Evolutionary conservation across 2,113 vertebrate species (phyloP), one percentile per base, ranked within the genome.

Genomic region (Madoqua kirkii): DNA sequence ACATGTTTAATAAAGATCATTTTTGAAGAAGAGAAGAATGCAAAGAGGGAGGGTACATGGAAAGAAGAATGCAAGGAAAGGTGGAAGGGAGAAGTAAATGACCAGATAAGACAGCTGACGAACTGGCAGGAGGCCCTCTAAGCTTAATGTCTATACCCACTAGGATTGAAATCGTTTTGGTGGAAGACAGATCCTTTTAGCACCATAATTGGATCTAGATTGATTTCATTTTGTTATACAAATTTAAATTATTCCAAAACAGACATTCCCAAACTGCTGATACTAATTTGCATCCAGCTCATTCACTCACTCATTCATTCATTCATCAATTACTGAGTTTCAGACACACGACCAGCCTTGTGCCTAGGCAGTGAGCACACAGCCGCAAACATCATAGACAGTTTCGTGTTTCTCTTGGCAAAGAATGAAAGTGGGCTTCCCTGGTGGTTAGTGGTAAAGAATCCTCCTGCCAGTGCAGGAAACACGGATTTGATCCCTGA

Each of bases 51-150:
- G 6, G 1, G 3, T 8, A 2, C 0, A 12, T 27, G 3, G 21
- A 55, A 52, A 19, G 50, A 14, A 48, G 16, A 4, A 31, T 96
- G 93, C 67, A 74, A 23, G 5, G 67, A 74, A 25, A 19, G 36
- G 67, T 71, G 64, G 93, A 74, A 12, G 92, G 54, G 79, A 97
- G 88, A 81, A 45, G 23, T 82, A 36, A 78, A 45, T 43, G 62
- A 60, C 21, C 54, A 74, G 52, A 55, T 52, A 55, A n/a, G 15
- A 54, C 15, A 43, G n/a, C 27, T 43, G 10, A 54, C 84, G 91
- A 79, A 12, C 36, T 87, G 90, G 89, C 96, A 98, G 93, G 91
- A 94, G 78, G 95, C 91, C 57, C 45, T 92, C 52, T 87, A 82
- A 94, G 93, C 54, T 95, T 97, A 93, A 97, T 97, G n/a, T 54